A percentile compares a stretch with the other conserved stretches of the same genome.
phyloP scores from a whole-genome alignment of 2,113 vertebrate species.

The Micronycteris hirsuta region DNA sequence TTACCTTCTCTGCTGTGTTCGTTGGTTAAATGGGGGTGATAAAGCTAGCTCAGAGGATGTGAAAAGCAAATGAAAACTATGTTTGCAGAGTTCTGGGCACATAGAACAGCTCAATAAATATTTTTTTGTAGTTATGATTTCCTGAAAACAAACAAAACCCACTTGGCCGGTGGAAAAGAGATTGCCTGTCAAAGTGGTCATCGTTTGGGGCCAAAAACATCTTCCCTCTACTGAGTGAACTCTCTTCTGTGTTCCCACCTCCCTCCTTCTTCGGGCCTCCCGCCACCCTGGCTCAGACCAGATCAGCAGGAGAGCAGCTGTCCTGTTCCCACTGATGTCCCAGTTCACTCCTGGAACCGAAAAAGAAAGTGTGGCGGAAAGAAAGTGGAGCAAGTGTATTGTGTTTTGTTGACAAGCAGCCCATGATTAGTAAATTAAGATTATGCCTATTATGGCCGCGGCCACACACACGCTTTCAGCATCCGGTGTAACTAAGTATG shows the following conservation, averaged over 20 bases:
- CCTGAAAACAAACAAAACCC: neutral
- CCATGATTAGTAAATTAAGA: neutral
- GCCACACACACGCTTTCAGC: too few relatives aligned
- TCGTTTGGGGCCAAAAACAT: neutral
- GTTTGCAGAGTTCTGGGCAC: neutral
- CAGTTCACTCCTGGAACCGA: rapidly evolving
- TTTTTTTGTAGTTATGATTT: neutral
- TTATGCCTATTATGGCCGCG: neutral
- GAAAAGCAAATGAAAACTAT: neutral
- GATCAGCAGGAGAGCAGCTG: too few relatives aligned
- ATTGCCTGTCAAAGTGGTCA: too few relatives aligned
- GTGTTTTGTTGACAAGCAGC: neutral
- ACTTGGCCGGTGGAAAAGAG: neutral
- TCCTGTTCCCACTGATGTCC: rapidly evolving
- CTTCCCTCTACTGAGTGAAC: neutral
- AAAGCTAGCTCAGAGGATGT: neutral
- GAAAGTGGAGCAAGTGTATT: rapidly evolving
- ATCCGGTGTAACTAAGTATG: too few relatives aligned
- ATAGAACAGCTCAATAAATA: neutral
- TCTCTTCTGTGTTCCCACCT: neutral
- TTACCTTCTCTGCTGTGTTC: neutral
- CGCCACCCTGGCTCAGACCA: neutral
- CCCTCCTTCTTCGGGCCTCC: neutral
- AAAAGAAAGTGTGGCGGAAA: neutral
- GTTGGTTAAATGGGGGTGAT: neutral